Base-by-base conservation (phyloP, 2,113 vertebrate genomes). In the Daubentonia madagascariensis region DNA sequence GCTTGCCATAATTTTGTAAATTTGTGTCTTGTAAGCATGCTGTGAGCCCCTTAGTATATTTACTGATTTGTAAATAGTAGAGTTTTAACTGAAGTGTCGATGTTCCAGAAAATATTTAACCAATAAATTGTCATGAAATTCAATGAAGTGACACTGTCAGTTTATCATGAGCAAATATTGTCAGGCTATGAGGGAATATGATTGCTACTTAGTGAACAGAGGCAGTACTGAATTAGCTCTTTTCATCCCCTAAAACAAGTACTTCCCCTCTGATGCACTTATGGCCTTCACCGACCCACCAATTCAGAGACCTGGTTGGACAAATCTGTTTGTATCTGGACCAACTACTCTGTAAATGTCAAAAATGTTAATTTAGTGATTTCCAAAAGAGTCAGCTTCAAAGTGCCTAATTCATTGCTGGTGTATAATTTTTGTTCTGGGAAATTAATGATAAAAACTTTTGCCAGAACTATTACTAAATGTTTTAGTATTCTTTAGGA, bases 51-150 rank as follows among this genome's bases (percentile, higher is more conserved):
- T 83, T 65, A 9, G 10, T 54, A 13, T 84, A 89, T 50, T 94
- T 91, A 43, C 90, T 79, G 50, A 67, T 61, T 93, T 98, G 95
- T 95, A 96, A 96, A 97, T 96, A 88, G 3, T 88, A 43, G 3
- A 72, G n/a, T 67, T 96, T 87, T 89, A 73, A 93, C 43, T 75
- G 4, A 97, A 86, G 78, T 80, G 48, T 63, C 86, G 52, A 40
- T 8, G 17, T 95, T 96, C 23, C 23, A 18, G 48, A 89, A 91
- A 84, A 61, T 32, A 90, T 78, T 68, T 85, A 81, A 73, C 61
- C 57, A 95, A 93, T 91, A 95, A 80, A 78, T 45, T 63, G 52
- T 48, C 73, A 32, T 78, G 35, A 35, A 14, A 12, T 88, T 72
- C 22, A 67, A 80, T 32, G 48, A 88, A 13, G n/a, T 76, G 67